phyloP scores from a whole-genome alignment of 2,888 invertebrate species.

The Sericinus montela region DNA sequence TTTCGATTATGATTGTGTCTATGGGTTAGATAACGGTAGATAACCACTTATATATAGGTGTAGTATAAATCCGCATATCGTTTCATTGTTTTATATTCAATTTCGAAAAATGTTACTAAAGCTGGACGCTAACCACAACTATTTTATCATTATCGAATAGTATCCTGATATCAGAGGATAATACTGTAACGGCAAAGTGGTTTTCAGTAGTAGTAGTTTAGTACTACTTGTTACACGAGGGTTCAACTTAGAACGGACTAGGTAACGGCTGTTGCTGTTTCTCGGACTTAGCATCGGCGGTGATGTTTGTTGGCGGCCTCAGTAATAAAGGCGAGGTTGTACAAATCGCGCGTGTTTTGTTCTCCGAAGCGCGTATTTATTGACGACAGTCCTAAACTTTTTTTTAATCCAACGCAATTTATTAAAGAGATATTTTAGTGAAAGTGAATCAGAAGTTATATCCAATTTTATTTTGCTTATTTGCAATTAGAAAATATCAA shows the following conservation, averaged over 20 bases:
- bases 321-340: conserved; percentile 56
- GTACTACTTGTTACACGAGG: not conserved
- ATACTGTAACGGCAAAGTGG: conserved; percentile 32
- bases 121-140: too few relatives aligned
- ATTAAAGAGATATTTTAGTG: conserved; percentile 27
- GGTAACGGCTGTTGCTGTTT: too few relatives aligned
- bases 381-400: conserved; percentile 64
- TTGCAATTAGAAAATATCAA: not conserved
- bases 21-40: too few relatives aligned
- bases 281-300: conserved; percentile 20
- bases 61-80: too few relatives aligned
- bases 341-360: conserved; percentile 58
- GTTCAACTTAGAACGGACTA: conserved; percentile 16
- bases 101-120: too few relatives aligned
- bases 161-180: conserved; percentile 7
- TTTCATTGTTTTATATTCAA: too few relatives aligned
- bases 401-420: conserved; percentile 22
- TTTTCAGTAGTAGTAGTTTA: conserved; percentile 32
- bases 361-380: conserved; percentile 54
- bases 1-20: too few relatives aligned
- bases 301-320: not conserved
- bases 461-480: conserved; percentile 20
- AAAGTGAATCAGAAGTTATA: conserved; percentile 35
- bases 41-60: too few relatives aligned
- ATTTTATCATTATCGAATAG: not conserved